Conservation (phyloP, 2,888 invertebrate species). For the Leucania comma region DNA sequence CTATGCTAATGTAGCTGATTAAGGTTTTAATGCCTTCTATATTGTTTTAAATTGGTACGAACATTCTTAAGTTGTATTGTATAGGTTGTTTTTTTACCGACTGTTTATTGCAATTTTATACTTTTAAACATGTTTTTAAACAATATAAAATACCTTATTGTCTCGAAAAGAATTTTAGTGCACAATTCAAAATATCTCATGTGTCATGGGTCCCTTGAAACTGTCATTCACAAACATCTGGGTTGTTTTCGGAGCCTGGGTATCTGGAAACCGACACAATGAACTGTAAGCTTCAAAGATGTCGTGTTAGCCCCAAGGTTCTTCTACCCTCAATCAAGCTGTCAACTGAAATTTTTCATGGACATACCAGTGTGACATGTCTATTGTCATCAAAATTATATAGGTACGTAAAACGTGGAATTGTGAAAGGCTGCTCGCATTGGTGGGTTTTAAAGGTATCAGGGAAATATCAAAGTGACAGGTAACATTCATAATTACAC, state of each 20-base stretch:
- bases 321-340: not conserved
- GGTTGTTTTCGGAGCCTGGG: no score
- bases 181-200: not conserved
- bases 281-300: not conserved
- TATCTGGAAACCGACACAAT: not conserved
- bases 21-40: not conserved
- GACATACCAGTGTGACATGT: not conserved
- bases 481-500: slow-evolving; percentile 26
- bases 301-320: slow-evolving; percentile 27
- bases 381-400: slow-evolving; percentile 27
- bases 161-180: not conserved
- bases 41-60: not conserved
- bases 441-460: not conserved
- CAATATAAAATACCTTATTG: not conserved
- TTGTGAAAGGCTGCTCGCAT: slow-evolving; percentile 3
- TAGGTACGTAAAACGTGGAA: not conserved
- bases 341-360: slow-evolving; percentile 3
- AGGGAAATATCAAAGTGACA: slow-evolving; percentile 25
- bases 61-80: not conserved
- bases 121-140: no score
- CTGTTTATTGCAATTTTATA: no score
- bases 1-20: no score
- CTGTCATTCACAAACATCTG: not conserved
- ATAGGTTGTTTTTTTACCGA: no score
- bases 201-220: not conserved